Evolutionary conservation across 2,797 vertebrate genomes (phyloP).

Genomic region (Phoxinus dragarum): DNA sequence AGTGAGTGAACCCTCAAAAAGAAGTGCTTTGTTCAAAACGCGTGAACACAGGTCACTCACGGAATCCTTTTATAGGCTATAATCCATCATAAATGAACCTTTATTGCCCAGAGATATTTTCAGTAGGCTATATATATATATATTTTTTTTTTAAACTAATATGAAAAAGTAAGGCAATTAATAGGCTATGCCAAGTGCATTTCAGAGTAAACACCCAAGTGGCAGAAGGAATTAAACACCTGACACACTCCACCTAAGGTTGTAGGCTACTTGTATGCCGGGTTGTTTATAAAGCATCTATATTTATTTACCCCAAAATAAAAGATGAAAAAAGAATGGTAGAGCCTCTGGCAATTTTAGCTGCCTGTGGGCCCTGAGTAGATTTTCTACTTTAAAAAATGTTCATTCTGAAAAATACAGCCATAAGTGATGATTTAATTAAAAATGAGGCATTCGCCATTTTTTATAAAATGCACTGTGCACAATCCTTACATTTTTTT

Average conservation of each 20-base stretch:
- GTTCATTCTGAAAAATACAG: not conserved
- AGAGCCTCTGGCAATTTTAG: not conserved
- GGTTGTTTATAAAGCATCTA: not conserved
- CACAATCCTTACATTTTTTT: not conserved
- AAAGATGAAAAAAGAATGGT: not conserved
- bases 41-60: conserved; percentile 3
- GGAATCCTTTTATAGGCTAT: not conserved
- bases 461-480: not conserved
- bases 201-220: not conserved
- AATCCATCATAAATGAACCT: conserved; percentile 20
- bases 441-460: not conserved
- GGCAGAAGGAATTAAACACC: conserved; percentile 6
- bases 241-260: not conserved
- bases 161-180: not conserved
- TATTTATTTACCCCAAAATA: not conserved
- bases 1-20: conserved; percentile 26
- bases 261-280: not conserved
- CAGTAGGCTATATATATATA: not conserved
- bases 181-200: not conserved
- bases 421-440: not conserved
- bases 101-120: not conserved
- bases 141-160: not conserved
- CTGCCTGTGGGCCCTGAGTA: not conserved
- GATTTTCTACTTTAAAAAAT: not conserved
- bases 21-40: conserved; percentile 29